A percentile compares a stretch with the other conserved stretches of the same genome.
Conservation (phyloP, 2,888 invertebrate genomes). For the Eubasilissa splendida region DNA sequence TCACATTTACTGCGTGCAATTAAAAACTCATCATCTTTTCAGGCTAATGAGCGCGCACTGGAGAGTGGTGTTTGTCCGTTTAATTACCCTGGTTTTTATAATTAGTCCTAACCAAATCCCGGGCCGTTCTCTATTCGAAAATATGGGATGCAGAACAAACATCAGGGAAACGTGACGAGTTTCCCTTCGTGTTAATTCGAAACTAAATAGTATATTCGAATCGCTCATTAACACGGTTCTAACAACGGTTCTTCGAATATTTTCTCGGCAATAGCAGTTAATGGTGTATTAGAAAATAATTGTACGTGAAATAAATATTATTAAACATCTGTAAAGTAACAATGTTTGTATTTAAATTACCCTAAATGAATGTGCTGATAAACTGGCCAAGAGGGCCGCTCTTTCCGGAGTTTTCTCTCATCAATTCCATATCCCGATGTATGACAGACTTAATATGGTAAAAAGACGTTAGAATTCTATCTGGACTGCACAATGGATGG, state of each 20-base stretch:
- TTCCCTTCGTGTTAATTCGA: constrained; percentile 35
- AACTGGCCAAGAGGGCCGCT: too few species aligned
- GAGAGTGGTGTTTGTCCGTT: constrained; percentile 56
- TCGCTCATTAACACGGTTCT: constrained; percentile 32
- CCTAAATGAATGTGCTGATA: too few species aligned
- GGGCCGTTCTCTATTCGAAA: constrained; percentile 44
- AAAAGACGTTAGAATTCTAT: too few species aligned
- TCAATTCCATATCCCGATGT: too few species aligned
- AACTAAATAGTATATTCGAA: constrained; percentile 33
- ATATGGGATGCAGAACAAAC: constrained; percentile 43
- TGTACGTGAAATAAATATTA: too few species aligned
- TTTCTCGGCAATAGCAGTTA: neutral
- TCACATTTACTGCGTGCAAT: constrained; percentile 47
- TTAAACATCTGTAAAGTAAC: too few species aligned
- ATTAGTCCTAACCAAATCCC: constrained; percentile 43
- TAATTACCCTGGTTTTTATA: constrained; percentile 57
- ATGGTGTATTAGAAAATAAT: too few species aligned
- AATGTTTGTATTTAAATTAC: too few species aligned
- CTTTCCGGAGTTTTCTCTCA: too few species aligned
- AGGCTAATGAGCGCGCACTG: constrained; percentile 39
- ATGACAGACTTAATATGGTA: too few species aligned
- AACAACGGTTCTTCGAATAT: constrained; percentile 1
- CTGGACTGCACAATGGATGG: too few species aligned
- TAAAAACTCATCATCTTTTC: constrained; percentile 56
- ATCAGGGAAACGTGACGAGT: constrained; percentile 38